Evolutionary conservation across 2,888 invertebrate species (phyloP).

Genomic region (Scaptodrosophila latifasciaeformis): DNA sequence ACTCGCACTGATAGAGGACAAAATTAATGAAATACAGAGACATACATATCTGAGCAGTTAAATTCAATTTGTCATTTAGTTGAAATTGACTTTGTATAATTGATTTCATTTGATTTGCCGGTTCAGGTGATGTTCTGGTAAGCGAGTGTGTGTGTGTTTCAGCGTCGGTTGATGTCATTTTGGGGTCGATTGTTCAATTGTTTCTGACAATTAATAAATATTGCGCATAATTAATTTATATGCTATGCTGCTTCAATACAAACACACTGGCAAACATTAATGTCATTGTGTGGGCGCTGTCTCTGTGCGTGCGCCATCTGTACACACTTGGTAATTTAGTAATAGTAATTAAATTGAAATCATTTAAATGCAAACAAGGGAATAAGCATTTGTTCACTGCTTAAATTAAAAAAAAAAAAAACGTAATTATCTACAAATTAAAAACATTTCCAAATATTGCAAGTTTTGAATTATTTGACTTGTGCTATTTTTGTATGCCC

Average conservation of each 20-base stretch:
- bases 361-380: too few species aligned
- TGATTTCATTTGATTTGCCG: conserved; percentile 58
- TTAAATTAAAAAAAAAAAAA: too few species aligned
- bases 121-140: conserved; percentile 31
- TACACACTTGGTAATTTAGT: too few species aligned
- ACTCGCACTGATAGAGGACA: background rate
- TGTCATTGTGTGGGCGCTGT: too few species aligned
- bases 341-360: too few species aligned
- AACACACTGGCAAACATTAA: too few species aligned
- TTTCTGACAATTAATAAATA: conserved; percentile 36
- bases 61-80: conserved; percentile 57
- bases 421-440: too few species aligned
- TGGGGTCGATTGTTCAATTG: conserved; percentile 39
- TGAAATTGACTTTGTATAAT: conserved; percentile 57
- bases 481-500: too few species aligned
- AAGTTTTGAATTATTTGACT: too few species aligned
- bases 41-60: conserved; percentile 15
- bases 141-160: background rate
- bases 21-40: conserved; percentile 18
- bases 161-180: background rate
- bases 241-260: conserved; percentile 8
- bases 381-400: too few species aligned
- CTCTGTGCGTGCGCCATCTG: too few species aligned
- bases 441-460: too few species aligned
- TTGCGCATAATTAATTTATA: conserved; percentile 57